These are phyloP conservation scores for Pentamera pediparva DNA, from an alignment of 53 echinoderm and acorn worm species.

Conservation along the genomic window DNA sequence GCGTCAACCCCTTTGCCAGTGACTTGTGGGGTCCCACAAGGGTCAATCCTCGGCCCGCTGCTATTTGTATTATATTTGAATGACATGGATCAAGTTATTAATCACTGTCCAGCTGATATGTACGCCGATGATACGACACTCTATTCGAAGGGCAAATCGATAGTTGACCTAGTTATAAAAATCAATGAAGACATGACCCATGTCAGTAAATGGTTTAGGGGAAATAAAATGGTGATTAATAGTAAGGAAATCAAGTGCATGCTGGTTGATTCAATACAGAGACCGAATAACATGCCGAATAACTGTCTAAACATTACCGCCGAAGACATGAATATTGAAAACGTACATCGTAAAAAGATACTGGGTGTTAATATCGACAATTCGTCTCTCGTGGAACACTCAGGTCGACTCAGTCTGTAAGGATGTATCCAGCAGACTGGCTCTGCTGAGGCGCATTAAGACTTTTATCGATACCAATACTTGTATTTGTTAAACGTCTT, in stretches of 20 bases:
- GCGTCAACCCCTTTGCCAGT: not conserved
- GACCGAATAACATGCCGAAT: not conserved
- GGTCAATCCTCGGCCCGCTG: too few relatives aligned
- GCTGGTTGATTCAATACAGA: not conserved
- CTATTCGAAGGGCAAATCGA: not conserved
- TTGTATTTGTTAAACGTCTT: too few relatives aligned
- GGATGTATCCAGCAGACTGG: not conserved
- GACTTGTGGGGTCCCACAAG: too few relatives aligned
- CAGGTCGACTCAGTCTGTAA: not conserved
- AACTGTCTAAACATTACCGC: not conserved
- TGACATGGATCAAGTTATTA: too few relatives aligned
- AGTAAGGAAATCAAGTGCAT: not conserved
- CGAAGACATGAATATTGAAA: not conserved
- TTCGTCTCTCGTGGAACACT: not conserved
- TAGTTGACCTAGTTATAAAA: not conserved
- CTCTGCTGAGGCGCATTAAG: not conserved
- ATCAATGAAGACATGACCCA: too few relatives aligned
- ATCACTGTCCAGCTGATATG: too few relatives aligned
- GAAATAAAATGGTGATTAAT: not conserved
- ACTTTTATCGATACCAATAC: too few relatives aligned
- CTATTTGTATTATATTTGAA: not conserved
- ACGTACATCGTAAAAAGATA: not conserved
- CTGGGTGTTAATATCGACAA: not conserved
- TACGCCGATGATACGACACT: too few relatives aligned
- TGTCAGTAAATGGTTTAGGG: not conserved